Percentiles rank a stretch among this genome's conserved stretches.
phyloP scores from a whole-genome alignment of 2,888 invertebrate species.

The Thyatira batis region DNA sequence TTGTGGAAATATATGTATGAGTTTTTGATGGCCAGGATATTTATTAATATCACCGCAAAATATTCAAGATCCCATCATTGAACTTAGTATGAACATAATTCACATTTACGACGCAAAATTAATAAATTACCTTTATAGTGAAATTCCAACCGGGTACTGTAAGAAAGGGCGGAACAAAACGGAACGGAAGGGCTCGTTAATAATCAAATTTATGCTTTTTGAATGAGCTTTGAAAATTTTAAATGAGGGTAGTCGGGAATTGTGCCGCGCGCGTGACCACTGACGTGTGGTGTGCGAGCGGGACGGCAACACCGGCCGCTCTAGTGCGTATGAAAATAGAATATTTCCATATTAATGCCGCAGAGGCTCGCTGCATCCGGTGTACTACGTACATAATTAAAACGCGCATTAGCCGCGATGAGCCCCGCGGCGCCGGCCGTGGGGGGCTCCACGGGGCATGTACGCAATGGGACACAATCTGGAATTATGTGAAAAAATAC shows the following conservation, averaged over 20 bases:
- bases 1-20: too few species aligned
- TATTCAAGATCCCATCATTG: too few species aligned
- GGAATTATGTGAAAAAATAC: too few species aligned
- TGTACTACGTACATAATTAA: constrained; percentile 43
- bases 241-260: constrained; percentile 23
- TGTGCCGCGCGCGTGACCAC: not conserved
- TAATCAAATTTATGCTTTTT: constrained; percentile 35
- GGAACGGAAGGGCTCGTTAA: constrained; percentile 9
- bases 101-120: too few species aligned
- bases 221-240: constrained; percentile 37
- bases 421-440: constrained; percentile 5
- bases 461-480: not conserved
- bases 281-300: constrained; percentile 8
- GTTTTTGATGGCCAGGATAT: too few species aligned
- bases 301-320: constrained; percentile 11
- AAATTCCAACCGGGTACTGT: not conserved
- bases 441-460: constrained; percentile 12
- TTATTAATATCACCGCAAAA: too few species aligned
- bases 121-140: not conserved
- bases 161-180: constrained; percentile 6
- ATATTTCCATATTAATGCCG: constrained; percentile 47
- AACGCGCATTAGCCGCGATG: constrained; percentile 34
- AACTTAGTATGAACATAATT: not conserved
- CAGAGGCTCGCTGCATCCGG: constrained; percentile 31
- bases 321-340: constrained; percentile 36